A percentile compares a stretch with the other conserved stretches of the same genome.
Conservation (phyloP, 2,888 invertebrate species). For the Coleophora flavipennella region DNA sequence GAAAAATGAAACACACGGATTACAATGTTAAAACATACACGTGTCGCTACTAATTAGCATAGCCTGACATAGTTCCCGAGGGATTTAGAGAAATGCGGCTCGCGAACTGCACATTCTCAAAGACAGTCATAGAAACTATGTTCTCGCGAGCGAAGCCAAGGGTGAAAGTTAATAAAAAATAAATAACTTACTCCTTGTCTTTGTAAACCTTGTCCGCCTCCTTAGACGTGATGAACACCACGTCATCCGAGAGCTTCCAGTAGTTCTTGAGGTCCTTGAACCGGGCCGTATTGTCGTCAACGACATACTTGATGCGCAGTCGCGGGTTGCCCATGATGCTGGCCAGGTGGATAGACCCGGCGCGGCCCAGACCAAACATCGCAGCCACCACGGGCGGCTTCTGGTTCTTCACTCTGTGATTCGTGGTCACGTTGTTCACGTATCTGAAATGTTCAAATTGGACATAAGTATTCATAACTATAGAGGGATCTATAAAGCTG, state of each 20-base stretch:
- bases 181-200: conserved; percentile 59
- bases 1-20: too few relatives aligned
- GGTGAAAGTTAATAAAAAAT: too few relatives aligned
- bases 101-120: too few relatives aligned
- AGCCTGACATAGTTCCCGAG: too few relatives aligned
- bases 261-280: conserved; percentile 56
- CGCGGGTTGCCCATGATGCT: conserved; percentile 62
- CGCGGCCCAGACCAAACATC: conserved; percentile 73
- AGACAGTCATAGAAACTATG: too few relatives aligned
- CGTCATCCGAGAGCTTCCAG: conserved; percentile 60
- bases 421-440: conserved; percentile 40
- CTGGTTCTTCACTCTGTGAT: conserved; percentile 22
- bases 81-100: too few relatives aligned
- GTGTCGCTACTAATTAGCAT: too few relatives aligned
- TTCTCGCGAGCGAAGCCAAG: too few relatives aligned
- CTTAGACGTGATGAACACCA: conserved; percentile 57
- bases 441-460: conserved; percentile 36
- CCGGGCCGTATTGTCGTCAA: conserved; percentile 64
- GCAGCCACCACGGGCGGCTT: conserved; percentile 53
- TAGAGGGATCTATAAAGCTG: too few relatives aligned
- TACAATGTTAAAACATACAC: too few relatives aligned
- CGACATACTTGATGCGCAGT: conserved; percentile 65
- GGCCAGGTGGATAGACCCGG: conserved; percentile 73
- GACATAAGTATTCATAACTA: too few relatives aligned
- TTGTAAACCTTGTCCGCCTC: conserved; percentile 60